Evolutionary conservation across 1,140 invertebrate genomes (phyloP), one percentile per base, ranked within the genome.

Genomic region (Tribolium castaneum): DNA sequence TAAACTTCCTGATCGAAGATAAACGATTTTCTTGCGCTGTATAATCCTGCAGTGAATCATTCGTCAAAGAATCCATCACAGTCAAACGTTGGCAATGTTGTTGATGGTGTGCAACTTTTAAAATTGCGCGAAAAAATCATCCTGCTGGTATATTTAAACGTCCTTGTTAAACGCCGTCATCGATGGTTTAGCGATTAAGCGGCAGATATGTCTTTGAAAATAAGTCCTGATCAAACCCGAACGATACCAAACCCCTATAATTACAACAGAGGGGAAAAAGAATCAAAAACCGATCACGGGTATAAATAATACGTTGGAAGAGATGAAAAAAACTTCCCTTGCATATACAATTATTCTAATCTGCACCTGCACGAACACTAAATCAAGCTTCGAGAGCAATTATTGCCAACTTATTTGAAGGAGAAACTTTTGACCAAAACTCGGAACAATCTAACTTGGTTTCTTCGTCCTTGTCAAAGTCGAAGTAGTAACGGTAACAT

Each of bases 301-400:
- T 59, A 59, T 59, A 25, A 59, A 59, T 52, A 52, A 52, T 52
- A 45, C 2, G 10, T 52, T 14, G n/a, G 13, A 0, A n/a, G 19
- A 59, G 5, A 22, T 9, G 7, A 22, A n/a, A 19, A 59, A 59
- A 13, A 34, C 14, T 13, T 12, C 59, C 59, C n/a, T 14, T 66
- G 59, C 59, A 66, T 66, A 66, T 66, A 66, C 59, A 66, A 66
- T 66, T 66, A 66, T 66, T 66, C 59, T 66, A 66, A 66, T 66
- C 59, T 66, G 59, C 59, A 66, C 30, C 59, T 66, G 59, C 59
- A 66, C 59, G 59, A 66, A 66, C 13, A 66, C 59, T 66, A 66
- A 66, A 66, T 66, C 59, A 66, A 35, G 22, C 19, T 30, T 62
- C 22, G 6, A n/a, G 25, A 66, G 59, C 14, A 66, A 66, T 66